phyloP scores from a whole-genome alignment of 1,140 invertebrate genomes.

The Adoxophyes honmai region DNA sequence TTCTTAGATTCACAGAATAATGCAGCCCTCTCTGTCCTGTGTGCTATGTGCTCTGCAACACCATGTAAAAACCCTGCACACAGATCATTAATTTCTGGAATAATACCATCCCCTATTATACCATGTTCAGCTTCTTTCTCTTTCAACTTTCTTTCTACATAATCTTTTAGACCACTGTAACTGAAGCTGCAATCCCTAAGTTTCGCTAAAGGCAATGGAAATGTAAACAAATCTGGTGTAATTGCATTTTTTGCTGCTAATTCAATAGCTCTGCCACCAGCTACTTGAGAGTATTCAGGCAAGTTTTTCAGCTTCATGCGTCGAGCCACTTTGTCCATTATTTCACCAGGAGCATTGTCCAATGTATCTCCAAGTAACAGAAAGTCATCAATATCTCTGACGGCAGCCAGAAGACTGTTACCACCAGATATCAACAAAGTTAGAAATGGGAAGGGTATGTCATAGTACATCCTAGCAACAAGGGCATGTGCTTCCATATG shows the following conservation, averaged over 20 bases:
- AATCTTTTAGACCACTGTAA: slow-evolving; percentile 65
- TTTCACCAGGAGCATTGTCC: slow-evolving; percentile 95
- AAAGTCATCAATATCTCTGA: slow-evolving; percentile 86
- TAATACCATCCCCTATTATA: slow-evolving; percentile 81
- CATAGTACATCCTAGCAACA: slow-evolving; percentile 84
- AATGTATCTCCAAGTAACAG: slow-evolving; percentile 86
- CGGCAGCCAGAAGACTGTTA: slow-evolving; percentile 91
- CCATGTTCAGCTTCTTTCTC: slow-evolving; percentile 52
- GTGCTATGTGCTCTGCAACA: slow-evolving; percentile 87
- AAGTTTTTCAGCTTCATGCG: slow-evolving; percentile 90
- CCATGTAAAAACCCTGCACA: slow-evolving; percentile 91
- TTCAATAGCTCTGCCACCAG: slow-evolving; percentile 93
- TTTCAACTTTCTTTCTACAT: slow-evolving; percentile 40
- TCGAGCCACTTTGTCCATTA: slow-evolving; percentile 93
- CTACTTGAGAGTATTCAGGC: slow-evolving; percentile 83
- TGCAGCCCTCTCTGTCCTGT: slow-evolving; percentile 90
- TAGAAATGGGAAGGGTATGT: slow-evolving; percentile 92
- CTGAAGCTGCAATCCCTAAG: slow-evolving; percentile 74
- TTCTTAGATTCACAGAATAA: slow-evolving; percentile 82
- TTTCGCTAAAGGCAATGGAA: slow-evolving; percentile 79
- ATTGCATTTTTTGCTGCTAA: slow-evolving; percentile 83
- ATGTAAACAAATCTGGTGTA: slow-evolving; percentile 82
- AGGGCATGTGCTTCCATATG: slow-evolving; percentile 99
- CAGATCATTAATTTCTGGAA: slow-evolving; percentile 89
- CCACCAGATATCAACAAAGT: slow-evolving; percentile 94